Base-by-base conservation (phyloP, 2,888 invertebrate genomes). In the Tipula confusa region DNA sequence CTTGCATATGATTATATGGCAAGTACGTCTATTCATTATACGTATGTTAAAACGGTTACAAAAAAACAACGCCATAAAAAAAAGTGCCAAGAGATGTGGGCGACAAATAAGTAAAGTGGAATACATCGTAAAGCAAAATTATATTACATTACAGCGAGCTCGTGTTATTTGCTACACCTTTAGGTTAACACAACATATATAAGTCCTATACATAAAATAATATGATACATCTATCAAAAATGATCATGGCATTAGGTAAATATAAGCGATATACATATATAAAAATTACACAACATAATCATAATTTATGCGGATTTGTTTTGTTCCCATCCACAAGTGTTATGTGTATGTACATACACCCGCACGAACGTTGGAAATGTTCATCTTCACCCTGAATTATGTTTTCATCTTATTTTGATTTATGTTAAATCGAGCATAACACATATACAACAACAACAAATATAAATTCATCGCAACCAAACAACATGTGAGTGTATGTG, bases 341-440 rank as follows among this genome's bases (percentile, higher is more conserved):
- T n/a, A n/a, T n/a, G n/a, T n/a, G n/a, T 24, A 64, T 64, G 24
- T 24, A 24, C 4, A 24, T 24, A 24, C 13, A 18, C 18, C 15
- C 48, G 9, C 64, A 24, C 64, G 64, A 64, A 64, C 64, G 64
- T 13, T 64, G 64, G 24, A 64, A 64, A 64, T 64, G 64, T 64
- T 64, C 64, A 24, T 64, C 64, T 64, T 64, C 24, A 64, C 64
- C 64, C 64, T 64, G 64, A 64, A 64, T 64, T 64, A 64, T 64
- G 64, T 64, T 64, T 64, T 64, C 64, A 64, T 64, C 64, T 64
- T 64, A 64, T 64, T 64, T 64, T 64, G 64, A 64, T 64, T 64
- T 64, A 64, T 64, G 64, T 64, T 64, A 64, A 64, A 64, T 64
- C 64, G 64, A 64, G 64, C 64, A 64, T 64, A 64, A 64, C 64